Evolutionary conservation across 2,797 vertebrate species (phyloP).

Genomic region (Prionace glauca): DNA sequence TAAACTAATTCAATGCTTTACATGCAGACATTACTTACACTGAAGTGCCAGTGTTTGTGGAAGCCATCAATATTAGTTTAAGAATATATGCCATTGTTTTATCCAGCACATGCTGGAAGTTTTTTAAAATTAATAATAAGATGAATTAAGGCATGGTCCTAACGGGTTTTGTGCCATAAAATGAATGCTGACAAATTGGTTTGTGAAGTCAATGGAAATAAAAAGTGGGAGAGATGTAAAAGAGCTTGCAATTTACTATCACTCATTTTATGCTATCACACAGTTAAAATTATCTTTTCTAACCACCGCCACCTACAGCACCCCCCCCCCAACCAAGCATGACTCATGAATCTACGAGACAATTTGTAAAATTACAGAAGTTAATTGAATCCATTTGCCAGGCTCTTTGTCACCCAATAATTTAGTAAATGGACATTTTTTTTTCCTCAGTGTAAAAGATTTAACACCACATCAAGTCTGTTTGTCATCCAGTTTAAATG

Average conservation of each 20-base stretch:
- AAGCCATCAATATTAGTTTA: background rate
- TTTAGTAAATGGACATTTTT: background rate
- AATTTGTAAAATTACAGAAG: background rate
- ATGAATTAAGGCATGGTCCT: background rate
- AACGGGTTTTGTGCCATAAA: background rate
- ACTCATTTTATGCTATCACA: too few relatives aligned
- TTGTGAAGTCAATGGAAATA: background rate
- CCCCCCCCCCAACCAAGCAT: too few relatives aligned
- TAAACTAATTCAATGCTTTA: background rate
- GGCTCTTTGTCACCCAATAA: background rate
- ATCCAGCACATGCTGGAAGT: background rate
- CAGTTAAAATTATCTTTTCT: too few relatives aligned
- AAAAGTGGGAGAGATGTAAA: background rate
- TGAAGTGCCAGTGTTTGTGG: background rate
- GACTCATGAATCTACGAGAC: background rate
- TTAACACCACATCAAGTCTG: background rate
- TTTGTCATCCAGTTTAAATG: background rate
- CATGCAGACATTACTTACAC: background rate
- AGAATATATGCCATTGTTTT: background rate
- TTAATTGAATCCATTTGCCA: background rate
- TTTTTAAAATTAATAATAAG: background rate
- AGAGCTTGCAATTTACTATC: too few relatives aligned
- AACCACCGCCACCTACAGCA: fast-evolving
- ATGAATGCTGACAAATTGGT: background rate
- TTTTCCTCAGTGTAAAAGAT: background rate